Percentiles rank a stretch among this genome's conserved stretches.
These are phyloP conservation scores for Telenomus remus DNA, from an alignment of 1,140 invertebrate genomes.

Conservation along the genomic window DNA sequence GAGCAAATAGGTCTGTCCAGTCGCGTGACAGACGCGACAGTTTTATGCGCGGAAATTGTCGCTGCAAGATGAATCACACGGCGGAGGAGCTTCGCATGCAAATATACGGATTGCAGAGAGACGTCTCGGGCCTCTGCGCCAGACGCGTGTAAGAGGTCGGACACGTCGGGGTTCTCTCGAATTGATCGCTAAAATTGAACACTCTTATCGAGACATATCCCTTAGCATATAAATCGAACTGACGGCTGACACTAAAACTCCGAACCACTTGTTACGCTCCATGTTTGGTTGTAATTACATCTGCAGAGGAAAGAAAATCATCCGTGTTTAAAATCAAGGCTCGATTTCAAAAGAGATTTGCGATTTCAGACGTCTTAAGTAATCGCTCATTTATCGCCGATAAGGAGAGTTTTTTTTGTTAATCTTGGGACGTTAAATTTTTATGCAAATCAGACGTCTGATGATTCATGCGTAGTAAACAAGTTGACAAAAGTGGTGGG, in stretches of 20 bases:
- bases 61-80: slow-evolving; percentile 48
- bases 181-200: slow-evolving; percentile 42
- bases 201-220: slow-evolving; percentile 43
- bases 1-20: slow-evolving; percentile 50
- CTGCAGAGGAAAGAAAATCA: slow-evolving; percentile 5
- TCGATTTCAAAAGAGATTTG: slow-evolving; percentile 24
- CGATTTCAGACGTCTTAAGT: slow-evolving; percentile 5
- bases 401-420: slow-evolving; percentile 33
- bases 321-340: background rate
- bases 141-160: too few species aligned
- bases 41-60: slow-evolving; percentile 58
- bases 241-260: slow-evolving; percentile 14
- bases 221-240: slow-evolving; percentile 54
- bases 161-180: background rate
- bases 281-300: slow-evolving; percentile 41
- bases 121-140: background rate
- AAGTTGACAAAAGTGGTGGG: slow-evolving; percentile 5
- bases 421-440: slow-evolving; percentile 19
- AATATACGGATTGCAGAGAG: slow-evolving; percentile 15
- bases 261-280: slow-evolving; percentile 44
- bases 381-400: slow-evolving; percentile 27
- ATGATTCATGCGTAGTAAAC: slow-evolving; percentile 44
- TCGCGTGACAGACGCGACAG: slow-evolving; percentile 44
- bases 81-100: slow-evolving; percentile 30
- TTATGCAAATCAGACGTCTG: slow-evolving; percentile 26